These are phyloP conservation scores for Chelon labrosus DNA, from an alignment of 2,797 vertebrate genomes.

Conservation along the genomic window DNA sequence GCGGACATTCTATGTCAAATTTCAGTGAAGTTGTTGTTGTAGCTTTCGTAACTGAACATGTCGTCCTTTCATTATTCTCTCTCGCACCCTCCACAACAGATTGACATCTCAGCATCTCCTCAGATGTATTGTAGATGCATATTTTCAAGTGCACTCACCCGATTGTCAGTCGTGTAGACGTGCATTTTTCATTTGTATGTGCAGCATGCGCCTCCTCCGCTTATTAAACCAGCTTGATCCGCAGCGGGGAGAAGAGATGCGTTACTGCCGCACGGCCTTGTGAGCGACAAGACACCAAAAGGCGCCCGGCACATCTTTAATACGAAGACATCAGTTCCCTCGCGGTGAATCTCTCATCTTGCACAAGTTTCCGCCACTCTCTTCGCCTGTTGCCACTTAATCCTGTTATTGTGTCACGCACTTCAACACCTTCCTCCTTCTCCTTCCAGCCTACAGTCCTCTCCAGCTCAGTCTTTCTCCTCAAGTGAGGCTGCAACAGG, in stretches of 20 bases:
- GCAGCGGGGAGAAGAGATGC: conserved; percentile 13
- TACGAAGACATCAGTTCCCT: conserved; percentile 22
- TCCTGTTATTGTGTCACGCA: conserved; percentile 25
- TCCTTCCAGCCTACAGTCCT: conserved; percentile 21
- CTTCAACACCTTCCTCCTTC: conserved; percentile 26
- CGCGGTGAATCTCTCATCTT: conserved; percentile 9
- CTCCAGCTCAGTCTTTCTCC: conserved; percentile 35
- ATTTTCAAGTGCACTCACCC: conserved; percentile 64
- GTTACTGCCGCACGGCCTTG: conserved; percentile 12
- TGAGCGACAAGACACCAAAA: conserved; percentile 26
- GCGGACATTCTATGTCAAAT: too few species aligned
- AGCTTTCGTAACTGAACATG: too few species aligned
- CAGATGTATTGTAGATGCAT: neutral
- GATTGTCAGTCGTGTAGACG: conserved; percentile 33
- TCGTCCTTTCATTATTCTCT: too few species aligned
- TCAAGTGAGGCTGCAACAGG: conserved; percentile 23
- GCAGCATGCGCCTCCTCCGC: conserved; percentile 22
- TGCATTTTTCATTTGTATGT: conserved; percentile 51
- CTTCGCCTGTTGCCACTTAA: conserved; percentile 36
- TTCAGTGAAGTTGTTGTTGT: too few species aligned
- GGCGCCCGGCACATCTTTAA: conserved; percentile 40
- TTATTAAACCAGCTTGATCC: conserved; percentile 28
- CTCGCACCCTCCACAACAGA: neutral
- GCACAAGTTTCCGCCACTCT: conserved; percentile 5
- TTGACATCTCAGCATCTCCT: conserved; percentile 2